Evolutionary conservation across 2,888 invertebrate species (phyloP), one percentile per base, ranked within the genome.

Genomic region (Dioctria rufipes): DNA sequence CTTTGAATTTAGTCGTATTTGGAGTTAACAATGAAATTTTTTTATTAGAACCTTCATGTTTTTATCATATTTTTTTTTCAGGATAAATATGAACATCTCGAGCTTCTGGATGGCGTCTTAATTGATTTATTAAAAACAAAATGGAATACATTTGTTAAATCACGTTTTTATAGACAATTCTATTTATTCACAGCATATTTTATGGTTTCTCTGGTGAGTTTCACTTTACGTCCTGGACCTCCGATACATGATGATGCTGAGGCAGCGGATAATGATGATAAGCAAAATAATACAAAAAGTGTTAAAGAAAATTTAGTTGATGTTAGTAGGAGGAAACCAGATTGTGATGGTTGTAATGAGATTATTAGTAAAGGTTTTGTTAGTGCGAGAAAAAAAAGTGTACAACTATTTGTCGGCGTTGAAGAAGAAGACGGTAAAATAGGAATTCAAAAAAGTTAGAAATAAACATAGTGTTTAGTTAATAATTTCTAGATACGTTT

Each of bases 61-160:
- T 42, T 54, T 5, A 58, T 13, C 42, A 25, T 25, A 9, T 37
- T 2, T 54, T 37, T 39, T 84, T 90, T 91, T 67, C 86, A 98
- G 98, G 97, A 97, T 86, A 96, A 95, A 90, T 94, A 95, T 84
- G 97, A 96, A 86, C 99, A 99, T 90, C 91, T 99, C 85, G 97
- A 98, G 85, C 91, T 99, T 78, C 92, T 99, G 90, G 98, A 98
- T 87, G 98, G 98, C 0, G 94, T 98, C 84, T 90, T 99, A 66
- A 96, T 98, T 37, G 97, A 98, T 88, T 91, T 99, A 13, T 90
- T 99, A 9, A 95, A 97, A 87, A 97, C 98, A 3, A 99, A 99
- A 90, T 99, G 99, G 99, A 96, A 98, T 86, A 95, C 98, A 0
- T 99, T 98, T 88, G 97, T 97, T 2, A 97, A 96, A 89, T 95